These are phyloP conservation scores for Ariopsis seemanni DNA, from an alignment of 2,113 vertebrate species.

Conservation along the genomic window DNA sequence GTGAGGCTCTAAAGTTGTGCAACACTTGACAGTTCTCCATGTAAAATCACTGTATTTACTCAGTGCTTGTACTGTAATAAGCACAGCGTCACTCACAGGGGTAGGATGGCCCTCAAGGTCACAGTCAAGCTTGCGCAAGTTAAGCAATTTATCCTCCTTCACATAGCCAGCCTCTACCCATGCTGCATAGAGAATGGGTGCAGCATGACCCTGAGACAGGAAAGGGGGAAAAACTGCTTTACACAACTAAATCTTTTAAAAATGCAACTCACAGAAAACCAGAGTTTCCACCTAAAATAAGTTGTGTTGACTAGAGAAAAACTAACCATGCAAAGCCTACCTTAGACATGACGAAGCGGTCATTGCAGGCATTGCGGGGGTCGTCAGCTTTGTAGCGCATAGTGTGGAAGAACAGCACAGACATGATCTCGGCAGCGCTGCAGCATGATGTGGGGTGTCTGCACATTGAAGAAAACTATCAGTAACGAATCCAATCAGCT, in stretches of 20 bases:
- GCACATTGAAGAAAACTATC: slow-evolving; percentile 22
- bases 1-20: background rate
- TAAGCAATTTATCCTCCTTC: slow-evolving; percentile 75
- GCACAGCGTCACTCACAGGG: slow-evolving; percentile 67
- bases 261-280: background rate
- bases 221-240: background rate
- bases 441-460: slow-evolving; percentile 83
- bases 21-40: background rate
- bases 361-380: slow-evolving; percentile 75
- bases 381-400: slow-evolving; percentile 77
- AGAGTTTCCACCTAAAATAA: background rate
- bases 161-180: slow-evolving; percentile 78
- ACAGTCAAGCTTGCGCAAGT: slow-evolving; percentile 75
- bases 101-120: slow-evolving; percentile 84
- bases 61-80: background rate
- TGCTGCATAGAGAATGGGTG: slow-evolving; percentile 77
- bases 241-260: background rate
- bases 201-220: slow-evolving; percentile 75
- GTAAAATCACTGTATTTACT: background rate
- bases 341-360: slow-evolving; percentile 84
- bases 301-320: background rate
- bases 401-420: slow-evolving; percentile 81
- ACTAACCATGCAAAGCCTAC: slow-evolving; percentile 46
- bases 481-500: background rate
- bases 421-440: slow-evolving; percentile 82